phyloP scores from a whole-genome alignment of 1,140 invertebrate genomes.

The Drosophila yakuba region DNA sequence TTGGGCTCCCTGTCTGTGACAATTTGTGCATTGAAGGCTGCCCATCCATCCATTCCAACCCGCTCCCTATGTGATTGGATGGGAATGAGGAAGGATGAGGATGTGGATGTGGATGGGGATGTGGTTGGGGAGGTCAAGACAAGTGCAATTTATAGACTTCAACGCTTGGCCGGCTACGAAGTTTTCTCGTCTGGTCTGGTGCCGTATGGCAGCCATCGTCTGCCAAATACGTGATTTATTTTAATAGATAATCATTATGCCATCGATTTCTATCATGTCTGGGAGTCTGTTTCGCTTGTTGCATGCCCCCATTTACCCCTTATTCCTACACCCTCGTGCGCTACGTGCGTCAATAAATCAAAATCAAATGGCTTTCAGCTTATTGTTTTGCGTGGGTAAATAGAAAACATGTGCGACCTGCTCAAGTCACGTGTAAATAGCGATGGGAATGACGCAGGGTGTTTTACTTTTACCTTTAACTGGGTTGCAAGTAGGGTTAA shows the following conservation, averaged over 20 bases:
- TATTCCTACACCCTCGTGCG: not conserved
- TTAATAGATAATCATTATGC: conserved; percentile 83
- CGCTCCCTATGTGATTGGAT: conserved; percentile 3
- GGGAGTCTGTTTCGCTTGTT: conserved; percentile 65
- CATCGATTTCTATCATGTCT: conserved; percentile 74
- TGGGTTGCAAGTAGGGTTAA: not conserved
- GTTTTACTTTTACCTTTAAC: not conserved
- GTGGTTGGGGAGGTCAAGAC: conserved; percentile 36
- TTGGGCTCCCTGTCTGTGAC: conserved; percentile 59
- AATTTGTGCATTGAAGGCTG: conserved; percentile 58
- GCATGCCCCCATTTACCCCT: conserved; percentile 42
- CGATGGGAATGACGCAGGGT: not conserved
- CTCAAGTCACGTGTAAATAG: conserved; percentile 19
- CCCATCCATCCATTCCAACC: not conserved
- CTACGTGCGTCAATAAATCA: conserved; percentile 78
- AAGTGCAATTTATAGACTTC: conserved; percentile 79
- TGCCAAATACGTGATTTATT: conserved; percentile 83
- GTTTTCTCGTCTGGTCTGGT: conserved; percentile 10
- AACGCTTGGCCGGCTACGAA: conserved; percentile 46
- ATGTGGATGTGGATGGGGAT: not conserved
- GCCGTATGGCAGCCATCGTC: conserved; percentile 37
- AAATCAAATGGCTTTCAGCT: conserved; percentile 78
- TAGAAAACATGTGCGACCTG: conserved; percentile 42
- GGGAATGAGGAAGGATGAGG: not conserved
- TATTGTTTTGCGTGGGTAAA: conserved; percentile 69